Conservation (phyloP, 2,797 vertebrate genomes). For the Dryobates pubescens region DNA sequence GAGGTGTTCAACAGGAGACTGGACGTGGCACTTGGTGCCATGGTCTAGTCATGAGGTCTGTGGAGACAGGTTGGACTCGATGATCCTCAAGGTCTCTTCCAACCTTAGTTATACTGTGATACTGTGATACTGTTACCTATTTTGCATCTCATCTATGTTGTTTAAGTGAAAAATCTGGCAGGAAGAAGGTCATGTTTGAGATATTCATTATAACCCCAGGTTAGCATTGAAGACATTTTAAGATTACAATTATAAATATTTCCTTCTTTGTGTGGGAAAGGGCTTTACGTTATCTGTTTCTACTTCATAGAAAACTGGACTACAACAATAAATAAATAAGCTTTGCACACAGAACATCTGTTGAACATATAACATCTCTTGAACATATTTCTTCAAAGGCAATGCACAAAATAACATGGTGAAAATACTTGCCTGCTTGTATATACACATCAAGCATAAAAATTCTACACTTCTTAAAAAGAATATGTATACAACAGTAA, state of each 20-base stretch:
- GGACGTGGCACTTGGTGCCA: too few species aligned
- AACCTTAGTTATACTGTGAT: too few species aligned
- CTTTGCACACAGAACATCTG: not conserved
- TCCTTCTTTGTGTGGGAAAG: not conserved
- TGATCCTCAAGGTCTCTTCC: too few species aligned
- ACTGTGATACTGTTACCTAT: too few species aligned
- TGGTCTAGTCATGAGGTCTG: too few species aligned
- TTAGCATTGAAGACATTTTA: not conserved
- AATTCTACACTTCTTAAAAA: not conserved
- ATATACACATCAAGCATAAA: not conserved
- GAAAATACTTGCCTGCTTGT: not conserved
- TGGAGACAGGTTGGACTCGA: too few species aligned
- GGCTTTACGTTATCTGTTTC: not conserved
- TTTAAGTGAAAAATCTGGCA: not conserved
- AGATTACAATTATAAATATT: not conserved
- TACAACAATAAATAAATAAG: not conserved
- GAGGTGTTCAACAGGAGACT: too few species aligned
- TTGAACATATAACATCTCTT: not conserved
- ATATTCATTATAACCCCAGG: not conserved
- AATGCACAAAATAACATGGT: not conserved
- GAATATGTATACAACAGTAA: not conserved
- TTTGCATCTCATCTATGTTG: not conserved
- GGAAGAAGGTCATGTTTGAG: not conserved
- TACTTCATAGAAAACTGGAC: not conserved
- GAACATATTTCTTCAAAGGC: not conserved